Conservation (phyloP, 2,888 invertebrate genomes). For the Bedellia somnulentella region DNA sequence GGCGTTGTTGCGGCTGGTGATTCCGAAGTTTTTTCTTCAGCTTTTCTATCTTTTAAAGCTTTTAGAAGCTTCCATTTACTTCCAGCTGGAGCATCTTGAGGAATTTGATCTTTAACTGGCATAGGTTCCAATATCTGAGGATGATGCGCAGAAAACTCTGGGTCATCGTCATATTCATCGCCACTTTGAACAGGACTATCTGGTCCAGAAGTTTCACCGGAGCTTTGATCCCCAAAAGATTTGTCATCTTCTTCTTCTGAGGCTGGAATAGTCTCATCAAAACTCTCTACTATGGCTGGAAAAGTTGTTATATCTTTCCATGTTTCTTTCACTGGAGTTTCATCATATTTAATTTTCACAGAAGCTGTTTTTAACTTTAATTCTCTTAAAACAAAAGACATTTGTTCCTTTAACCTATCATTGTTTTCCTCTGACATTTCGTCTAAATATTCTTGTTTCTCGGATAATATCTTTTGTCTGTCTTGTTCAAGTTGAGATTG, state of each 20-base stretch:
- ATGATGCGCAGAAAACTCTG: constrained; percentile 40
- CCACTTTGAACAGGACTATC: constrained; percentile 80
- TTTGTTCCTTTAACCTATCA: constrained; percentile 78
- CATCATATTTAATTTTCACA: constrained; percentile 40
- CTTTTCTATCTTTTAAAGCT: constrained; percentile 86
- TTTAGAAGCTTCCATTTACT: constrained; percentile 92
- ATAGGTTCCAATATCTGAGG: constrained; percentile 13
- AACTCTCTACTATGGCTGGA: constrained; percentile 44
- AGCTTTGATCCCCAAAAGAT: constrained; percentile 65
- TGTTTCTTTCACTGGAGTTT: constrained; percentile 31
- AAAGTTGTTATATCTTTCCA: constrained; percentile 54
- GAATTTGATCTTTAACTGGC: constrained; percentile 26
- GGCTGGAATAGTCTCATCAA: constrained; percentile 26
- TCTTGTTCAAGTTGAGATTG: constrained; percentile 69
- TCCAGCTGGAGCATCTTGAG: constrained; percentile 63
- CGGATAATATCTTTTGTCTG: constrained; percentile 62
- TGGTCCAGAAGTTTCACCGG: constrained; percentile 87
- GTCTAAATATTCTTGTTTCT: constrained; percentile 59
- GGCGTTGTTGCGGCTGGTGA: constrained; percentile 66
- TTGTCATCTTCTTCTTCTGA: constrained; percentile 35
- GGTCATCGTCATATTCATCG: constrained; percentile 69
- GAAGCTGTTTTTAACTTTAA: constrained; percentile 68
- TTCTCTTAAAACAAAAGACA: constrained; percentile 79
- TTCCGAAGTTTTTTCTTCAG: constrained; percentile 80
- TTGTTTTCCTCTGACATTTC: constrained; percentile 68